A percentile compares a stretch with the other conserved stretches of the same genome.
Conservation (phyloP, 2,113 vertebrate genomes). For the Vulpes lagopus region DNA sequence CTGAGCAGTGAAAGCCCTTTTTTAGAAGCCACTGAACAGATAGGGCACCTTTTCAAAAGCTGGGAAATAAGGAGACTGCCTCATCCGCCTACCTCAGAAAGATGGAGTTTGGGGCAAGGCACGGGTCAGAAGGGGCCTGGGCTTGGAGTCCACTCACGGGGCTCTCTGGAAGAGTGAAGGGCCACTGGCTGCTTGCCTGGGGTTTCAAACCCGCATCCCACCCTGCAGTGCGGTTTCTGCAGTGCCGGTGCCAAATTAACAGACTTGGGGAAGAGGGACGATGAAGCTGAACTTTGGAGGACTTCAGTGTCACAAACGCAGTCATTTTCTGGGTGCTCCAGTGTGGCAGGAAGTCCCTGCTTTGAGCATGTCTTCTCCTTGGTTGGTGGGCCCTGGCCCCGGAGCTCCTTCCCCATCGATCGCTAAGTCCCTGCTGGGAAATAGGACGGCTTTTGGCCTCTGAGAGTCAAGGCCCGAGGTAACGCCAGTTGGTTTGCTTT, state of each 20-base stretch:
- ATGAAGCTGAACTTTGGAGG: not conserved
- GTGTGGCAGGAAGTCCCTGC: not conserved
- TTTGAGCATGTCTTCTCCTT: not conserved
- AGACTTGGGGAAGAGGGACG: not conserved
- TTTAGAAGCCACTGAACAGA: not conserved
- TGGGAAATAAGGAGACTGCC: not conserved
- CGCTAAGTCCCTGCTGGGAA: not conserved
- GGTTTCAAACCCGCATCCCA: not conserved
- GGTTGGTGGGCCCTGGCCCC: not conserved
- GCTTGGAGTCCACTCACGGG: not conserved
- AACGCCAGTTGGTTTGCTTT: not conserved
- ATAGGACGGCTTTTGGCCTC: not conserved
- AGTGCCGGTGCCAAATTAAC: not conserved
- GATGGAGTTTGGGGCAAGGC: not conserved
- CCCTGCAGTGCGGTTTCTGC: not conserved
- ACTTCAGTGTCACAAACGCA: not conserved
- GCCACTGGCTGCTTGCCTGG: not conserved
- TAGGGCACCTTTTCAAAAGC: not conserved
- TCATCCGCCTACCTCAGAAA: not conserved
- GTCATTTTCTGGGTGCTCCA: not conserved
- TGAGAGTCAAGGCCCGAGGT: not conserved
- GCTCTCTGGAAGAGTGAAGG: not conserved
- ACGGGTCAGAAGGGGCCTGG: slow-evolving; percentile 3
- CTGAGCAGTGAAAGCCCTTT: not conserved
- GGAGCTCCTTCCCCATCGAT: not conserved